Percentiles rank a stretch among this genome's conserved stretches.
These are phyloP conservation scores for Dendronephthya gigantea DNA, from an alignment of 64 coral and sea anemone species.

Conservation along the genomic window DNA sequence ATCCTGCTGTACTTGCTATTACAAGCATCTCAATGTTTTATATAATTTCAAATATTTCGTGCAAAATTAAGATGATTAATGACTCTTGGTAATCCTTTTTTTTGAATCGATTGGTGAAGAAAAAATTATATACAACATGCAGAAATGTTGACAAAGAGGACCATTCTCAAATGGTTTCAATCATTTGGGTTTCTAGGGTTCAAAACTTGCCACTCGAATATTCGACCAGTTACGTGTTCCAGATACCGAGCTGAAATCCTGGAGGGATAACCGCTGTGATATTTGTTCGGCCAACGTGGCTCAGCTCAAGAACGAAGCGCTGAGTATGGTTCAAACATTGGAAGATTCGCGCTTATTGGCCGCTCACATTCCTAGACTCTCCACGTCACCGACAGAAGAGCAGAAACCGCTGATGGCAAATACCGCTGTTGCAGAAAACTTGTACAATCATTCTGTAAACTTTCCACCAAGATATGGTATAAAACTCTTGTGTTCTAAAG, in stretches of 20 bases:
- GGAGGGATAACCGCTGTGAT: conserved; percentile 69
- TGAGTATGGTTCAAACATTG: conserved; percentile 77
- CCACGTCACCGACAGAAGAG: neutral
- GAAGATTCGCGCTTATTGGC: conserved; percentile 94
- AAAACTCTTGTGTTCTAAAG: no score
- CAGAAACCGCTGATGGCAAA: neutral
- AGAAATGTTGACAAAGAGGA: neutral
- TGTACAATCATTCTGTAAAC: neutral
- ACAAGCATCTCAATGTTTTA: neutral
- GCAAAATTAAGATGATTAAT: neutral
- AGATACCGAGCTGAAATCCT: conserved; percentile 78
- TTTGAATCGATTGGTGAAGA: neutral
- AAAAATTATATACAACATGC: neutral
- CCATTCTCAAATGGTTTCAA: neutral
- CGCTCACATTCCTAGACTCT: neutral
- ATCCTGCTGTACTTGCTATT: neutral
- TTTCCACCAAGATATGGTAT: neutral
- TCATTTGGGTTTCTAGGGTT: conserved; percentile 45
- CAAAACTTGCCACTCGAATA: conserved; percentile 60
- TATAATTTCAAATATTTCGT: no score
- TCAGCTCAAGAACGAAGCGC: conserved; percentile 78
- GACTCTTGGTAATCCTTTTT: neutral
- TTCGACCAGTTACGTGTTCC: conserved; percentile 75
- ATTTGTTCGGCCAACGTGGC: conserved; percentile 76
- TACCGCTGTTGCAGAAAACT: neutral